Evolutionary conservation across 2,113 vertebrate species (phyloP), one percentile per base, ranked within the genome.

Genomic region (Acrocephalus kingi): DNA sequence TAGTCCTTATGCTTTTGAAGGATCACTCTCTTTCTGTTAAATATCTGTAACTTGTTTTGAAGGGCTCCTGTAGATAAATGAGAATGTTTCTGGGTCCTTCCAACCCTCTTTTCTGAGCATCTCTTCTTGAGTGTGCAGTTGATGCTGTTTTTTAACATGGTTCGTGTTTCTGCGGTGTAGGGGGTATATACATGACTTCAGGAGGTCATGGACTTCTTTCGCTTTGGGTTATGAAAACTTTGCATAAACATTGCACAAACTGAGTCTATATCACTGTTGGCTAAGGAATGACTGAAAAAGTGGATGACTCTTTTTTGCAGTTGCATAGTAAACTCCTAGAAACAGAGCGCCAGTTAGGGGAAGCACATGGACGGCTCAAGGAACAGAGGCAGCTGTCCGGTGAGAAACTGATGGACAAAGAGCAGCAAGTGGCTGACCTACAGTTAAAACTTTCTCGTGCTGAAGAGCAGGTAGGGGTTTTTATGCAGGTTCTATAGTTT

Each of bases 381-480:
- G 99, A 99, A 19, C 99, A 99, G 98, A 98, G 99, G 95, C 99
- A 99, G 95, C 98, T 99, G 15, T 99, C 99, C 5, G 99, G 99
- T 94, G 99, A 99, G 97, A 99, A 99, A 74, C 95, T 99, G 71
- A 99, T 99, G 97, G 99, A 99, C 96, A 98, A 98, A 52, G 99
- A 99, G 93, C 99, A 99, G 91, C 99, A 99, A 84, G 99, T 98
- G 48, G 99, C 99, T 28, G 99, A 99, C 93, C 96, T 99, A 55
- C 99, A 99, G 24, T 98, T 99, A 67, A 99, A 99, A 97, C 98
- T 99, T 58, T 99, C 99, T 37, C 99, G 99, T 64, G 97, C 98
- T 62, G 99, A 99, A 92, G 99, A 99, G 68, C 98, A 99, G 99
- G 99, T 99, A 96, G 66, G 92, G 8, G 5, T 30, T 87, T 72